phyloP scores from a whole-genome alignment of 1,140 invertebrate species.

The Nixonia krombeini region DNA sequence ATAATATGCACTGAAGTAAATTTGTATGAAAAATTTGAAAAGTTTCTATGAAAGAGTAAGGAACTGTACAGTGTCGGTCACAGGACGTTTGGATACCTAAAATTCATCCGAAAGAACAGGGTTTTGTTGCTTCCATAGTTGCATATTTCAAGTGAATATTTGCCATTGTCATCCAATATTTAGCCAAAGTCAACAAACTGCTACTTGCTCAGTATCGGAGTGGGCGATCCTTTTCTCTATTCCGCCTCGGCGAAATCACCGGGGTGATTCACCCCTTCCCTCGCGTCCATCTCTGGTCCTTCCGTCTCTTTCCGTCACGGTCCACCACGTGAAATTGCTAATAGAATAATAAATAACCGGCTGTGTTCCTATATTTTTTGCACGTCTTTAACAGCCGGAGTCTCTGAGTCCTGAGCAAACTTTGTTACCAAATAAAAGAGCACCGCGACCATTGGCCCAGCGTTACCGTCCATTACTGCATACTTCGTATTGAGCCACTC shows the following conservation, averaged over 20 bases:
- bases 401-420: conserved; percentile 49
- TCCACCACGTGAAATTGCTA: conserved; percentile 53
- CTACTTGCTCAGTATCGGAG: conserved; percentile 54
- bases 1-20: too few species aligned
- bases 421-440: conserved; percentile 50
- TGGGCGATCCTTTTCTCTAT: conserved; percentile 54
- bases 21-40: too few species aligned
- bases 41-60: too few species aligned
- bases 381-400: conserved; percentile 31
- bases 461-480: conserved; percentile 1
- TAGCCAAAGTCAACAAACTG: conserved; percentile 65
- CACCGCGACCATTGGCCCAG: conserved; percentile 2
- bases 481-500: background rate
- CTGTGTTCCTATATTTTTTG: conserved; percentile 44
- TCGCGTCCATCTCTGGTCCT: conserved; percentile 18
- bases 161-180: conserved; percentile 67
- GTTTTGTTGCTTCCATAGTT: conserved; percentile 41
- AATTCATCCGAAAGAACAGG: too few species aligned
- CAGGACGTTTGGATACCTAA: too few species aligned
- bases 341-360: conserved; percentile 67
- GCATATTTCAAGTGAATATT: conserved; percentile 65
- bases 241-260: conserved; percentile 29
- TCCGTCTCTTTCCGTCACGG: conserved; percentile 28
- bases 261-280: conserved; percentile 29
- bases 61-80: too few species aligned